A percentile compares a stretch with the other conserved stretches of the same genome.
These are phyloP conservation scores for Corbicula japonica DNA, from an alignment of 2,888 invertebrate genomes.

Conservation along the genomic window DNA sequence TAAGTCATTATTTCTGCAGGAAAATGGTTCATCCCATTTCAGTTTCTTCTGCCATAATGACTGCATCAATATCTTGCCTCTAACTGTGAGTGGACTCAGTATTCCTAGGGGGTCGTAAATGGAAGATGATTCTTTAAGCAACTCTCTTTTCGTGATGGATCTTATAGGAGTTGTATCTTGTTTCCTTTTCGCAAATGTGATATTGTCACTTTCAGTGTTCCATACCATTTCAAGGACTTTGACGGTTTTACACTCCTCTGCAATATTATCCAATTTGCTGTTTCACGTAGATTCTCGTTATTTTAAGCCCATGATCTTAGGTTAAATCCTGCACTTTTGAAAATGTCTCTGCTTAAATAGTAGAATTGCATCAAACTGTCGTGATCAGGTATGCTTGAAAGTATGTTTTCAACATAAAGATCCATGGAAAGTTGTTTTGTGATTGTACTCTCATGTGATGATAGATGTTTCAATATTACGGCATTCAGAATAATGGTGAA, in stretches of 20 bases:
- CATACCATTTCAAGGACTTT: conserved; percentile 32
- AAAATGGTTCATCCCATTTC: conserved; percentile 17
- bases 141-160: conserved; percentile 24
- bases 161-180: not conserved
- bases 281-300: conserved; percentile 2
- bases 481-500: conserved; percentile 30
- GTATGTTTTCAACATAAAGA: conserved; percentile 47
- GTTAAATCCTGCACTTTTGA: conserved; percentile 34
- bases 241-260: conserved; percentile 3
- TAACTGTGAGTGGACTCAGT: conserved; percentile 25
- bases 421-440: conserved; percentile 7
- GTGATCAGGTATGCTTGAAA: conserved; percentile 30
- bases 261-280: conserved; percentile 12
- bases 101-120: conserved; percentile 40
- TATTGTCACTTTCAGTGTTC: conserved; percentile 4
- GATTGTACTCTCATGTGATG: conserved; percentile 1
- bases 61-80: conserved; percentile 38
- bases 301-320: conserved; percentile 49
- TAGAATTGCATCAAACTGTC: conserved; percentile 19
- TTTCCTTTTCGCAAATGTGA: conserved; percentile 10
- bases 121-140: conserved; percentile 31
- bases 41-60: conserved; percentile 36
- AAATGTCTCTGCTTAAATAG: conserved; percentile 21
- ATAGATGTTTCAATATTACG: conserved; percentile 22
- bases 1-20: conserved; percentile 3